Base-by-base conservation (phyloP, 2,797 vertebrate species). In the Buceros bicornis region DNA sequence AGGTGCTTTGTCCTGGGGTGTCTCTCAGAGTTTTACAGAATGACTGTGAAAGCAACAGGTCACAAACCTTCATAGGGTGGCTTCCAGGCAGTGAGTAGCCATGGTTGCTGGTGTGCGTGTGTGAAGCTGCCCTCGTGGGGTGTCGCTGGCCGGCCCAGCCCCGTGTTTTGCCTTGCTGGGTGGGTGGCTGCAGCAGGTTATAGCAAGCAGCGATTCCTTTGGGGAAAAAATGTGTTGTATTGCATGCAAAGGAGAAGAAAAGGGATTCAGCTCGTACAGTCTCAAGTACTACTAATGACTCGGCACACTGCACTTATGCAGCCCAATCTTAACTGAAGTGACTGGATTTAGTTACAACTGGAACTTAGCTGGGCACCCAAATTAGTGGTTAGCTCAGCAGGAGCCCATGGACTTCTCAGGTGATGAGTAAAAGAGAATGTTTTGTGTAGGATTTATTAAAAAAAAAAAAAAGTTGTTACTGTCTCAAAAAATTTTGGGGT, bases 1-100 rank as follows among this genome's bases (percentile, higher is more conserved):
- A 96, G 95, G 96, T 95, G 93, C 77, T 85, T 95, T 88, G 67
- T 95, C 62, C 82, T 82, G 53, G 7, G 12, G 11, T 89, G 57
- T 82, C 33, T 95, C 72, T 89, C 1, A 0, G 54, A 90, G 21
- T 89, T 84, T 92, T 69, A 33, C 28, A 78, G 13, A 22, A 33
- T 57, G 69, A 40, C 45, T 72, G 62, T 79, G 81, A 92, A 73
- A 90, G n/a, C 78, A 89, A 16, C 14, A 72, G 60, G 72, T 79
- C 87, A 78, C 74, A 94, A 77, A 69, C 67, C 71, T 70, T 42
- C 53, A 20, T 50, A 8, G 81, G 61, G 65, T 20, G 42, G 16
- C 67, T 91, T 79, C 40, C 67, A 82, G 60, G 8, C 58, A 87
- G 43, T 1, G 28, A 47, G 58, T 70, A 66, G 66, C 70, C 13